Conservation (phyloP, 2,888 invertebrate genomes). For the Rhagium mordax region DNA sequence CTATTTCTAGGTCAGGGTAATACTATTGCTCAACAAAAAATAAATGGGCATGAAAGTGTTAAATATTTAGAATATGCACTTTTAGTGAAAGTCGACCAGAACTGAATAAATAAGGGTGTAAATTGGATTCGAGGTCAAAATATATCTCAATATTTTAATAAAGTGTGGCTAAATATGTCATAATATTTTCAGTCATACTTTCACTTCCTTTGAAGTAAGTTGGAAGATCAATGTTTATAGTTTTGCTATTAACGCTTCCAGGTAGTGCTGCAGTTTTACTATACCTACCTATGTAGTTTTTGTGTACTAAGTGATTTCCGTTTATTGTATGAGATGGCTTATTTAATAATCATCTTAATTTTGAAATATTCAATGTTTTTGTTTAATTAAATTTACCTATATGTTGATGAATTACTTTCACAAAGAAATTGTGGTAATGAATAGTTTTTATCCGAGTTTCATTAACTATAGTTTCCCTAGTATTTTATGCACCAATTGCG, state of each 20-base stretch:
- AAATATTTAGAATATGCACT: slow-evolving; percentile 28
- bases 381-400: no score
- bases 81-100: slow-evolving; percentile 39
- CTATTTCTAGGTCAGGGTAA: slow-evolving; percentile 31
- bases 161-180: slow-evolving; percentile 36
- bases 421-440: no score
- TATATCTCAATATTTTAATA: slow-evolving; percentile 39
- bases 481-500: no score
- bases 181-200: slow-evolving; percentile 32
- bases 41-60: slow-evolving; percentile 45
- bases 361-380: no score
- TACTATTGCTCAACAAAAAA: slow-evolving; percentile 21
- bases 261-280: neutral
- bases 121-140: slow-evolving; percentile 41
- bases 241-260: neutral
- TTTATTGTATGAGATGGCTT: no score
- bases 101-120: slow-evolving; percentile 29
- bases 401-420: no score
- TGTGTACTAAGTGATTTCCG: neutral
- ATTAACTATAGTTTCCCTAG: no score
- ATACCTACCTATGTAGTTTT: neutral
- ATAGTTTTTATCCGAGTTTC: no score
- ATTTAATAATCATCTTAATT: no score
- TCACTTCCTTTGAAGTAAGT: neutral
- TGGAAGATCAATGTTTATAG: neutral